Evolutionary conservation across 37 sponge, comb jelly and placozoan species (phyloP).

Genomic region (Halichondria panicea): DNA sequence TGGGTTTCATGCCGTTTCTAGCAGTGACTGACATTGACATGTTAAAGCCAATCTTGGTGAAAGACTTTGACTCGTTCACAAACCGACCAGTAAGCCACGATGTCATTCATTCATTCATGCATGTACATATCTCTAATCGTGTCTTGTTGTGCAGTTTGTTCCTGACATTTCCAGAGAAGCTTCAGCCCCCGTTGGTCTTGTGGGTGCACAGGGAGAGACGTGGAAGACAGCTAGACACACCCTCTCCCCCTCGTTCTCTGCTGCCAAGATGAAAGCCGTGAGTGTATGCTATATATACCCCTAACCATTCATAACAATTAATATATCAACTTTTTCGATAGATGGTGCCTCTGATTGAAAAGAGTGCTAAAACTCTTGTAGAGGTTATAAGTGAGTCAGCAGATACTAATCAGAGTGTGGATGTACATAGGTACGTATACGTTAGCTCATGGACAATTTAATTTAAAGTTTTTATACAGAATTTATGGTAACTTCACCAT

Average conservation of each 20-base stretch:
- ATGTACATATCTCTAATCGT: too few relatives aligned
- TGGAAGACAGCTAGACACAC: neutral
- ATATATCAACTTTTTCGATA: neutral
- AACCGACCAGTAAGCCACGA: conserved; percentile 52
- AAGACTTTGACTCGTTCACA: conserved; percentile 43
- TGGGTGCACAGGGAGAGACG: neutral
- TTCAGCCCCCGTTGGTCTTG: neutral
- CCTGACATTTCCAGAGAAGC: too few relatives aligned
- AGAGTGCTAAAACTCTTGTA: neutral
- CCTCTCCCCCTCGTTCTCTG: neutral
- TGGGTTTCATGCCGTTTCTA: conserved; percentile 28
- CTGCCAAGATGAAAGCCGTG: conserved; percentile 5
- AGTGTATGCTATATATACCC: neutral
- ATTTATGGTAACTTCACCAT: conserved; percentile 21
- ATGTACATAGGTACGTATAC: neutral
- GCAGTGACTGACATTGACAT: conserved; percentile 56
- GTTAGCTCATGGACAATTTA: neutral
- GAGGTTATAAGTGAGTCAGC: neutral
- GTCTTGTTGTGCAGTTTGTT: too few relatives aligned
- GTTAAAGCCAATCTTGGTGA: conserved; percentile 52
- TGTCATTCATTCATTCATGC: too few relatives aligned
- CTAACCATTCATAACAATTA: neutral
- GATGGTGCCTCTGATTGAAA: conserved; percentile 7
- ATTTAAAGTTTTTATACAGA: neutral
- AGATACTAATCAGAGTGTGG: neutral